A percentile compares a stretch with the other conserved stretches of the same genome.
These are phyloP conservation scores for Exaiptasia diaphana DNA, from an alignment of 64 coral and sea anemone genomes.

Conservation along the genomic window DNA sequence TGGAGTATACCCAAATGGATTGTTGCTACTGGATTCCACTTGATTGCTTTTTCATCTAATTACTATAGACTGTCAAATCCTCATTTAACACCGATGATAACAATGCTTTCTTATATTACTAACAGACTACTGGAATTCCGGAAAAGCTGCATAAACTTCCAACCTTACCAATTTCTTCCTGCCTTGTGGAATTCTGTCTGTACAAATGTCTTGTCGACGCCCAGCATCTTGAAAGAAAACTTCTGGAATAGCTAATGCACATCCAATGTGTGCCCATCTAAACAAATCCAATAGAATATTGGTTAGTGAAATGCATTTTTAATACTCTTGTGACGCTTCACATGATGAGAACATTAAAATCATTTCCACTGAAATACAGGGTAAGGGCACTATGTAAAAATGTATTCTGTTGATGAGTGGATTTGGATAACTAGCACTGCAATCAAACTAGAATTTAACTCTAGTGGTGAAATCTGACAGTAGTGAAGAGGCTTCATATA, in stretches of 20 bases:
- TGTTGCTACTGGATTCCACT: too few relatives aligned
- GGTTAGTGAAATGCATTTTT: not conserved
- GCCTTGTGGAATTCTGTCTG: slow-evolving; percentile 44
- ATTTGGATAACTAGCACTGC: too few relatives aligned
- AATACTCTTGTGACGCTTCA: not conserved
- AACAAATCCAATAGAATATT: not conserved
- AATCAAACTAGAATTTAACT: too few relatives aligned
- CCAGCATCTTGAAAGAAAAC: slow-evolving; percentile 61
- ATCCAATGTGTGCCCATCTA: slow-evolving; percentile 84
- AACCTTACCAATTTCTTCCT: slow-evolving; percentile 77
- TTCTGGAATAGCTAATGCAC: slow-evolving; percentile 77
- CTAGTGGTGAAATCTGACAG: too few relatives aligned
- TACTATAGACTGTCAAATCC: too few relatives aligned
- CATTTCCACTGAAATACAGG: not conserved
- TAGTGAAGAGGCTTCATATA: too few relatives aligned
- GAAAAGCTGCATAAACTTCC: not conserved
- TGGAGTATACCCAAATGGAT: too few relatives aligned
- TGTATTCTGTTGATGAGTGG: not conserved
- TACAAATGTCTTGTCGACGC: slow-evolving; percentile 44
- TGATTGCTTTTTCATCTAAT: too few relatives aligned
- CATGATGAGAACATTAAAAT: not conserved
- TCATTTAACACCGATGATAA: too few relatives aligned
- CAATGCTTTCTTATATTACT: too few relatives aligned
- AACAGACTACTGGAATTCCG: too few relatives aligned
- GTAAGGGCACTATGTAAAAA: not conserved